phyloP scores from a whole-genome alignment of 2,888 invertebrate species.

The Ceriagrion tenellum region DNA sequence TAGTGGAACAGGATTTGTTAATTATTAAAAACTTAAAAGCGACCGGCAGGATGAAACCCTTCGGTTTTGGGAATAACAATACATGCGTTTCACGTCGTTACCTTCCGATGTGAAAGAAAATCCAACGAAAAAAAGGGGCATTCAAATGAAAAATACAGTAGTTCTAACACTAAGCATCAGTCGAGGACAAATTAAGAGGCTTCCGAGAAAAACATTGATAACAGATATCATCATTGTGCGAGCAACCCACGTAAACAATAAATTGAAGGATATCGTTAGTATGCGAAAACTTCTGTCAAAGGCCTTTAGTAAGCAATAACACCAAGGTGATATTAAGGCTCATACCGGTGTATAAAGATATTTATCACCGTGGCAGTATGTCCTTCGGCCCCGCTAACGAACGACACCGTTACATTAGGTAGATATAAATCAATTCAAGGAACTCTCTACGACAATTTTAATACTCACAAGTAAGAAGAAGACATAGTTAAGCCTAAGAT shows the following conservation, averaged over 20 bases:
- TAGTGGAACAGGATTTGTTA: no score
- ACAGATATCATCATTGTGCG: background rate
- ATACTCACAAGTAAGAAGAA: conserved; percentile 46
- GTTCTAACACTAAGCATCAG: no score
- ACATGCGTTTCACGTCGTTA: no score
- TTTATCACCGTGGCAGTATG: conserved; percentile 56
- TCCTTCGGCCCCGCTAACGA: conserved; percentile 42
- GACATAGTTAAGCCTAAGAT: conserved; percentile 24
- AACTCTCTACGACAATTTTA: background rate
- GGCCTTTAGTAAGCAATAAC: background rate
- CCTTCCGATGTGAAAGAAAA: no score
- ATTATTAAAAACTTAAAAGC: no score
- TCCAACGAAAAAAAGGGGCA: no score
- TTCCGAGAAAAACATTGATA: no score
- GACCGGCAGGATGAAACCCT: no score
- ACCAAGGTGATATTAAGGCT: background rate
- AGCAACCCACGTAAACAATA: background rate
- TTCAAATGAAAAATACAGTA: no score
- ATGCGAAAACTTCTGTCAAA: background rate
- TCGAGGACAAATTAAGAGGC: no score
- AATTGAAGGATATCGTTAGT: background rate
- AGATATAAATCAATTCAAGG: background rate
- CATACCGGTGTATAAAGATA: background rate
- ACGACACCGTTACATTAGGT: conserved; percentile 8
- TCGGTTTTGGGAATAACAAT: no score